Percentiles rank a stretch among this genome's conserved stretches.
Evolutionary conservation across 2,797 vertebrate species (phyloP).

Genomic region (Erithacus rubecula): DNA sequence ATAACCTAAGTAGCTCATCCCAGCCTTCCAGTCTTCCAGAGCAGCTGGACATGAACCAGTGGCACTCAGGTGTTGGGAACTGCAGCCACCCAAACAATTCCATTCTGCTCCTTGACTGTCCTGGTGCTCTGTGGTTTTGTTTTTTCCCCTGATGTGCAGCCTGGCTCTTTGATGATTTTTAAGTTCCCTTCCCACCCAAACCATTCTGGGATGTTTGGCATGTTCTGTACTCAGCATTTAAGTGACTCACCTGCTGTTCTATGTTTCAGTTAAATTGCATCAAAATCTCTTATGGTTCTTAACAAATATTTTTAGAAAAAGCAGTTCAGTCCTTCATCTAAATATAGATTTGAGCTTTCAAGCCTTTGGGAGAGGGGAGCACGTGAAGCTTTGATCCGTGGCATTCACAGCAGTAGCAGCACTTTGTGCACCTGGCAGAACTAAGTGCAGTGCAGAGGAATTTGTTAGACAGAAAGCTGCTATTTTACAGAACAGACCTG

Average conservation of each 20-base stretch:
- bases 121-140: not conserved
- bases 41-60: not conserved
- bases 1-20: not conserved
- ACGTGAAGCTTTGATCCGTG: not conserved
- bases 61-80: not conserved
- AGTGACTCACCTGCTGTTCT: not conserved
- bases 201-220: not conserved
- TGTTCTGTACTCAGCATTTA: not conserved
- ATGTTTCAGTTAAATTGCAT: not conserved
- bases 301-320: conserved; percentile 25
- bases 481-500: not conserved
- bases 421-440: not conserved
- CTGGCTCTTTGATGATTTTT: not conserved
- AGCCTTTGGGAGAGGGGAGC: not conserved
- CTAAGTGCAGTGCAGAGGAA: not conserved
- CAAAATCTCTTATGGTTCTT: not conserved
- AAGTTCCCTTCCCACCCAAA: not conserved
- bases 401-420: not conserved
- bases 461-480: not conserved
- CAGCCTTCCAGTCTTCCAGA: not conserved
- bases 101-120: not conserved
- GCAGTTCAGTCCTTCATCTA: not conserved
- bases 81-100: not conserved
- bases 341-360: conserved; percentile 9
- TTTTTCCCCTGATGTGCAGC: not conserved